Conservation (phyloP, 1,140 invertebrate species). For the Hylaeus volcanicus region DNA sequence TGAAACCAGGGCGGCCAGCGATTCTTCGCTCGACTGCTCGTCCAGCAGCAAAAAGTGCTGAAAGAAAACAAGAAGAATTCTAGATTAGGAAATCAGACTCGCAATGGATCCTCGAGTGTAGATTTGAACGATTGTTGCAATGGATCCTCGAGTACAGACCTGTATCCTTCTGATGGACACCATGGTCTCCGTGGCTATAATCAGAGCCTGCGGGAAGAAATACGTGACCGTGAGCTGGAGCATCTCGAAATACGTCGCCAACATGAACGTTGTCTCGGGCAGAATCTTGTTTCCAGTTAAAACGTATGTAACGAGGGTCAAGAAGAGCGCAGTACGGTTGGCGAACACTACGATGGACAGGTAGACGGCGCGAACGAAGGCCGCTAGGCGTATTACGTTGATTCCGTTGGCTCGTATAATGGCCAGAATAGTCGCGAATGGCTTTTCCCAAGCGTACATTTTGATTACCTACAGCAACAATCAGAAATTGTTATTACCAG, state of each 20-base stretch:
- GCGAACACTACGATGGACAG: constrained; percentile 86
- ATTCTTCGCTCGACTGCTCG: constrained; percentile 75
- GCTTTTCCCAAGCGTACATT: constrained; percentile 90
- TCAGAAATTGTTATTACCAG: too few species aligned
- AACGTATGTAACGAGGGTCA: constrained; percentile 87
- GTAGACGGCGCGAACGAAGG: constrained; percentile 87
- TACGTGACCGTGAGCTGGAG: constrained; percentile 84
- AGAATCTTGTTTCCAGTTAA: constrained; percentile 85
- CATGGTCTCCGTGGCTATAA: constrained; percentile 83
- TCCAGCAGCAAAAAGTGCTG: constrained; percentile 84
- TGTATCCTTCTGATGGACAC: constrained; percentile 85
- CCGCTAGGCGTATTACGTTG: constrained; percentile 84
- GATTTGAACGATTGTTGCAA: background rate
- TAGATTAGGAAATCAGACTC: too few species aligned
- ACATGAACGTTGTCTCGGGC: constrained; percentile 83
- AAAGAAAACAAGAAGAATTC: constrained; percentile 62
- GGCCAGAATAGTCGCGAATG: constrained; percentile 83
- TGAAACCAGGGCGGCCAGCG: background rate
- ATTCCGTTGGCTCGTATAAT: constrained; percentile 84
- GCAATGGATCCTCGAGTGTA: background rate
- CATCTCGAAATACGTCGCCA: constrained; percentile 87
- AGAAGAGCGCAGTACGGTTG: constrained; percentile 87
- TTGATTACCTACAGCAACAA: constrained; percentile 83
- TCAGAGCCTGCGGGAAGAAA: constrained; percentile 87
- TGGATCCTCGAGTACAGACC: constrained; percentile 47